Base-by-base conservation (phyloP, 2,797 vertebrate species). In the Petrocephalus sullivani region DNA sequence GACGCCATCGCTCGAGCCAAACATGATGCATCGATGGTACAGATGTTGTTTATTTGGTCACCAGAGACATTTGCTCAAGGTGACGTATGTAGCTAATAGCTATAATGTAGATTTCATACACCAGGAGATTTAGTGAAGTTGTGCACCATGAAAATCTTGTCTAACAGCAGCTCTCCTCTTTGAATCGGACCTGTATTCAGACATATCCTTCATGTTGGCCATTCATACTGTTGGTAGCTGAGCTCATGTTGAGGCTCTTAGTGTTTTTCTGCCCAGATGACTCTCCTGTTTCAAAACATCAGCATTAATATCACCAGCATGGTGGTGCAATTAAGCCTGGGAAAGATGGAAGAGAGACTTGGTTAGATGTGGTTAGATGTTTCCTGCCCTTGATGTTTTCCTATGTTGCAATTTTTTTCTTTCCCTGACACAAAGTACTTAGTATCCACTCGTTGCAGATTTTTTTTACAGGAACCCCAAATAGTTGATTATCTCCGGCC, bases 351-450 rank as follows among this genome's bases (percentile, higher is more conserved):
- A 19, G n/a, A 56, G 87, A 58, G 57, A 28, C 56, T 56, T 23
- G 23, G 23, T n/a, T 84, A 85, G 56, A 88, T 78, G 56, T 56
- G 41, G 56, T 61, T 88, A 16, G 12, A 88, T 88, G 71, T 61
- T 83, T 83, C 75, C 87, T 88, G 56, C 21, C 37, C 75, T 82
- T 88, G 75, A 82, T 54, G 56, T 61, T 49, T 81, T 83, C 56
- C 54, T 41, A 51, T 88, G 21, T 41, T 83, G 57, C 6, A 81
- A 4, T 37, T 28, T 23, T 53, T 9, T 28, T 58, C 16, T 14
- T 14, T 87, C 71, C 54, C 82, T 12, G n/a, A 23, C n/a, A 23
- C 19, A 2, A 41, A 56, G 67, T 82, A 41, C 87, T 88, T 60
- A 37, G 37, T 53, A 51, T 37, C 54, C 53, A 84, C 56, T 57